Evolutionary conservation across 2,888 invertebrate species (phyloP), one percentile per base, ranked within the genome.

Genomic region (Norana najaformis): DNA sequence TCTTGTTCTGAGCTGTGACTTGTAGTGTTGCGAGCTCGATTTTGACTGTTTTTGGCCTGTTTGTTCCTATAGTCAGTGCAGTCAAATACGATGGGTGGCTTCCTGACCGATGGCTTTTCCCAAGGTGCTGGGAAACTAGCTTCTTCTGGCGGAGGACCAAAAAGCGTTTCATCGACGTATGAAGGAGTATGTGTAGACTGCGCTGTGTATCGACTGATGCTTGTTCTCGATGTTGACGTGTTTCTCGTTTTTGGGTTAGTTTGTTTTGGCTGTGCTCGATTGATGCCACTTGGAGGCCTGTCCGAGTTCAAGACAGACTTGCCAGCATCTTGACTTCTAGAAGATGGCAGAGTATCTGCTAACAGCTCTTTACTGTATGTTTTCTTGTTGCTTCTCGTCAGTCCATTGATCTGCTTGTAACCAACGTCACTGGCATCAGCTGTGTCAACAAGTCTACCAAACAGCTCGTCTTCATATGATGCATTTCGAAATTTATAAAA

Each of bases 111-210:
- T 69, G 30, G 69, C n/a, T 93, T 92, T 83, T 93, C 93, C 94
- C 94, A 94, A 0, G 94, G 94, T n/a, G 94, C 93, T 20, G 92
- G 92, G 91, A 94, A 94, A 38, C 92, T 92, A 1, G 94, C 93
- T 89, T 93, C 93, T 35, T 92, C 89, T 85, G 93, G 90, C 30
- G 90, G 91, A 11, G 92, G 91, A 14, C 94, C 94, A 92, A 94
- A 94, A 35, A 94, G 91, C 18, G 92, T 91, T 89, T 94, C 94
- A 90, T 94, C 94, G 89, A 93, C 93, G 91, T 93, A 94, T 1
- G 93, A 92, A 3, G 93, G 93, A 20, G 92, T 93, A 91, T 93
- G 93, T 90, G 93, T 93, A n/a, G 41, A 39, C 41, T 88, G 37
- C 88, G 14, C 30, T n/a, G 69, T 8, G n/a, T 69, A n/a, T n/a